Percentiles rank a stretch among this genome's conserved stretches.
These are phyloP conservation scores for Pseudomyrmex dendroicus DNA, from an alignment of 1,140 invertebrate genomes.

Conservation along the genomic window DNA sequence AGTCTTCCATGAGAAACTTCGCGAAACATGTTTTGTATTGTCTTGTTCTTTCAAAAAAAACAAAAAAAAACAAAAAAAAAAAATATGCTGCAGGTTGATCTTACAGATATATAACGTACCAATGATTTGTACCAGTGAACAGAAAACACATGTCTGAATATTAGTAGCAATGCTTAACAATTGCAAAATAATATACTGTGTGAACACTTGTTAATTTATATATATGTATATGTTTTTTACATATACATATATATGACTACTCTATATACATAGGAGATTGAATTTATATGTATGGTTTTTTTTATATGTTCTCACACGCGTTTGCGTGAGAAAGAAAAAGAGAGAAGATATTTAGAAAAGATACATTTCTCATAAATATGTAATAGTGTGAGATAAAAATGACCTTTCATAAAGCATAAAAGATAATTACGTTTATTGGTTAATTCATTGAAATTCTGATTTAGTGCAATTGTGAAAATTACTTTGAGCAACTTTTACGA, in stretches of 20 bases:
- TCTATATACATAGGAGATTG: no score
- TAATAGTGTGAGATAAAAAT: no score
- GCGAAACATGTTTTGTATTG: constrained; percentile 73
- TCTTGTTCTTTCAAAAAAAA: constrained; percentile 62
- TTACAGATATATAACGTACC: constrained; percentile 42
- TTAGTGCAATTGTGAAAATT: no score
- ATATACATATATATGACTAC: neutral
- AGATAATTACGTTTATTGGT: no score
- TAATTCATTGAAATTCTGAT: no score
- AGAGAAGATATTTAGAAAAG: no score
- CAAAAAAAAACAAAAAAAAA: neutral
- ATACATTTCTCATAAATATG: no score
- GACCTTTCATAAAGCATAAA: no score
- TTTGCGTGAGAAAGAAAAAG: no score
- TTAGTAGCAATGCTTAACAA: constrained; percentile 4
- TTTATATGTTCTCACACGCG: no score
- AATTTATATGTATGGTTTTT: no score
- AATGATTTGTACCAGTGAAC: neutral
- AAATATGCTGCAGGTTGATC: constrained; percentile 72
- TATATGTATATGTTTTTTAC: neutral
- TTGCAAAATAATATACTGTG: constrained; percentile 13
- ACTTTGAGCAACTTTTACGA: no score
- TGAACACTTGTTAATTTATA: neutral
- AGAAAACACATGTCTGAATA: constrained; percentile 15
- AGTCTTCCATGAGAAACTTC: constrained; percentile 72